Base-by-base conservation (phyloP, 1,140 invertebrate species). In the Drosophila sulfurigaster region DNA sequence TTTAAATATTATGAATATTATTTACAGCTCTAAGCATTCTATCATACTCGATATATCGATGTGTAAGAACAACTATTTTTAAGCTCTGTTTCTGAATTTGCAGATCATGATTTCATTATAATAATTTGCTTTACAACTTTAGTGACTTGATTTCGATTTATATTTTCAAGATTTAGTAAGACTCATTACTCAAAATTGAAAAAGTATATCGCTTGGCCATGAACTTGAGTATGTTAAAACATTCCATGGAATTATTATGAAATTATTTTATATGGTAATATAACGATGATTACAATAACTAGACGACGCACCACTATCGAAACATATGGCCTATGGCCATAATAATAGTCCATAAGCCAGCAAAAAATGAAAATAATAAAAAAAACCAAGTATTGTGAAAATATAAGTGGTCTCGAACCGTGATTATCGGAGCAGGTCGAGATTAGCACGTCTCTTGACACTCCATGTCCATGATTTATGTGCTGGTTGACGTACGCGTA, bases 401-500 rank as follows among this genome's bases (percentile, higher is more conserved):
- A 48, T 56, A 68, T 69, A 51, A 69, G 38, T n/a, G 56, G 30
- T 38, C 41, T 66, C 16, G 1, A 30, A 56, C 25, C 11, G 41
- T 43, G 72, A 75, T 75, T 75, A 70, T 75, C 72, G 59, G 35
- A 43, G 35, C 15, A 32, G 35, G 67, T 69, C 16, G 35, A 75
- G 72, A 75, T 75, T 75, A 75, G 72, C 66, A 28, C 8, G 38
- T 15, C 10, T 38, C 35, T 25, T 69, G 66, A 75, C 72, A 75
- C 66, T 70, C 58, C 32, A 70, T 15, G 66, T 70, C 66, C 43
- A 75, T 70, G 72, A 75, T 75, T 69, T 75, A 75, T 75, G 66
- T 75, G 72, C 52, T 58, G 25, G 13, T 32, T 49, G 72, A 57
- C 58, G 51, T 60, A 25, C 25, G 58, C 16, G 51, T 56, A 35